phyloP scores from a whole-genome alignment of 2,113 vertebrate species.

The Dunckerocampus dactyliophorus region DNA sequence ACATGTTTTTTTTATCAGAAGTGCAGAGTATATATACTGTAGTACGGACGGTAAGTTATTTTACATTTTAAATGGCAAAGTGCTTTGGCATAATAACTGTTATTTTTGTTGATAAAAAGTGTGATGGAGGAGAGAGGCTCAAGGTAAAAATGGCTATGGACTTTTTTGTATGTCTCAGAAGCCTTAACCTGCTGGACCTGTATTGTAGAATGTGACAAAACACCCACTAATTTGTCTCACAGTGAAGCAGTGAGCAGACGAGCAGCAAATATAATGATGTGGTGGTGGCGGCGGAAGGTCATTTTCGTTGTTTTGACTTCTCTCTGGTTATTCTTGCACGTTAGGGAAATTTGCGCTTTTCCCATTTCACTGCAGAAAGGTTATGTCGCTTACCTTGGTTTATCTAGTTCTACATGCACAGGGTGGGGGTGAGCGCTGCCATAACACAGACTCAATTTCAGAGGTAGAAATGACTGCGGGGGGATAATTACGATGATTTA shows the following conservation, averaged over 20 bases:
- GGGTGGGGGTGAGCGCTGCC: constrained; percentile 22
- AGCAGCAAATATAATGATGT: constrained; percentile 40
- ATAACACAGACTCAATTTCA: constrained; percentile 15
- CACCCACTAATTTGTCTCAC: constrained; percentile 45
- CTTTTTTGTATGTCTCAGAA: constrained; percentile 27
- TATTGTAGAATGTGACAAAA: constrained; percentile 50
- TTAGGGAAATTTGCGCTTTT: constrained; percentile 28
- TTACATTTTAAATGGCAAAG: too few relatives aligned
- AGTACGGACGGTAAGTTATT: too few relatives aligned
- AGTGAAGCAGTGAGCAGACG: constrained; percentile 24
- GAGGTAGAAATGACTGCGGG: constrained; percentile 21
- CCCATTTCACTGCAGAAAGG: constrained; percentile 31
- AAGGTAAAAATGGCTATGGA: not conserved
- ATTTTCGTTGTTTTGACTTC: constrained; percentile 29
- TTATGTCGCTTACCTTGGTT: constrained; percentile 21
- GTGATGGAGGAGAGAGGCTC: constrained; percentile 27
- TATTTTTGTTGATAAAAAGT: constrained; percentile 7
- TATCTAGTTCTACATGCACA: constrained; percentile 29
- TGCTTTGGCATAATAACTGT: too few relatives aligned
- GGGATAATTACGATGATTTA: constrained; percentile 32
- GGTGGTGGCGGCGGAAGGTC: constrained; percentile 5
- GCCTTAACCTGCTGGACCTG: constrained; percentile 45
- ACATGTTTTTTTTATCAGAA: too few relatives aligned
- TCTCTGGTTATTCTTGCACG: constrained; percentile 28
- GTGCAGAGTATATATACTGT: too few relatives aligned